Evolutionary conservation across 2,888 invertebrate species (phyloP).

Genomic region (Lithophane socia): DNA sequence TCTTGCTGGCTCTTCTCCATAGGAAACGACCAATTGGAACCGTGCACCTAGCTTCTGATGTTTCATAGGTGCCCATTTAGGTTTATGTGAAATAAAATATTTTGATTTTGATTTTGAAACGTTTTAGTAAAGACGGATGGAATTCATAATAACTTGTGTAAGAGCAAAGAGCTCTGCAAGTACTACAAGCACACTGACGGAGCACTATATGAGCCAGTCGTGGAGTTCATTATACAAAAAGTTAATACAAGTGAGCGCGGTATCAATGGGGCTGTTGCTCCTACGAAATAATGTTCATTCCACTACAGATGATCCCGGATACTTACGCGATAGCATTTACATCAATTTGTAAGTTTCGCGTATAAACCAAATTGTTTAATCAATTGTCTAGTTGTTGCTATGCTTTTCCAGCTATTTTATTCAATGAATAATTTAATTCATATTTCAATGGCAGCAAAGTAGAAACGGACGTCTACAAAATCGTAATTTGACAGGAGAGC

Average conservation of each 20-base stretch:
- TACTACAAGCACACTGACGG: neutral
- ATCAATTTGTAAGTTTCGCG: neutral
- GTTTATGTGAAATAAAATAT: too few species aligned
- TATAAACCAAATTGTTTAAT: neutral
- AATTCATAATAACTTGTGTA: slow-evolving; percentile 1
- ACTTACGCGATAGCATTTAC: neutral
- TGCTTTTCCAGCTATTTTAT: neutral
- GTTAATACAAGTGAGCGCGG: slow-evolving; percentile 37
- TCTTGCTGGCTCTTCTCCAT: too few species aligned
- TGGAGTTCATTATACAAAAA: slow-evolving; percentile 38
- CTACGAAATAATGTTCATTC: neutral
- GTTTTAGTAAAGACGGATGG: slow-evolving; percentile 9
- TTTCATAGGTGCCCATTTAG: too few species aligned
- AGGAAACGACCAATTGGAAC: too few species aligned
- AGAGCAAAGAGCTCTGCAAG: slow-evolving; percentile 5
- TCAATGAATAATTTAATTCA: neutral
- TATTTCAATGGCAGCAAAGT: too few species aligned
- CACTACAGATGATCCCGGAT: neutral
- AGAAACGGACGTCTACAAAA: too few species aligned
- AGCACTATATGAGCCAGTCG: neutral
- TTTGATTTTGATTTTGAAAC: neutral
- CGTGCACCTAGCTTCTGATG: too few species aligned
- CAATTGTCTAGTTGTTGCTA: neutral
- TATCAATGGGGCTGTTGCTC: neutral
- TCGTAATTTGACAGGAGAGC: too few species aligned